Base-by-base conservation (phyloP, 2,797 vertebrate genomes). In the Pipistrellus pygmaeus region DNA sequence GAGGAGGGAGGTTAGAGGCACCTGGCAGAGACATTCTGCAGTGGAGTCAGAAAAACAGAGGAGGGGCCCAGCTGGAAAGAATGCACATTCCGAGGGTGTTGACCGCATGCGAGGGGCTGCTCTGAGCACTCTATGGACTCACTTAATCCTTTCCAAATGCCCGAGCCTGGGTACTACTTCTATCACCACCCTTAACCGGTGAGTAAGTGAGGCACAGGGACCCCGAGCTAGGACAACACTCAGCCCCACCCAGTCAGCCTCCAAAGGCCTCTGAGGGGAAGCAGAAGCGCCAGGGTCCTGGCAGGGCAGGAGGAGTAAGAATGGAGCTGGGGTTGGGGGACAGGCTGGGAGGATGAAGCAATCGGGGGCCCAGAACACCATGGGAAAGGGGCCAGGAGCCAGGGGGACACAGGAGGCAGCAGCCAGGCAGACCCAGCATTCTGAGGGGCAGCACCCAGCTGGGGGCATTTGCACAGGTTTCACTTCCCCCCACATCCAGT, bases 31-130 rank as follows among this genome's bases (percentile, higher is more conserved):
- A 48, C 71, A 6, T 62, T 62, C 53, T 53, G 44, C 41, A 41
- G 30, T 12, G 13, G 14, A 62, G 23, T 25, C 38, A 15, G 38
- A 75, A 76, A 41, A 44, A 21, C 83, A 44, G 48, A 76, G n/a
- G 35, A 75, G 48, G 41, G 14, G 2, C 15, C 8, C 1, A 9
- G 44, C 25, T 68, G 55, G 38, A 35, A 48, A 55, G 20, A 60
- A 71, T 13, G 11, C 62, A 38, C 27, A 46, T 23, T 4, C 48
- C 44, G 18, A 10, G 62, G 17, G 20, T 46, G 20, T 12, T 69
- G 2, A n/a, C 30, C 18, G 1, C 5, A 7, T 35, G n/a, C 48
- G 1, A 0, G 6, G 35, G 27, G 25, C 21, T 68, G 57, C 32
- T 18, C 44, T 3, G 48, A 68, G 23, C 20, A 64, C 18, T 60